Conservation (phyloP, 2,888 invertebrate species). For the Volucella bombylans region DNA sequence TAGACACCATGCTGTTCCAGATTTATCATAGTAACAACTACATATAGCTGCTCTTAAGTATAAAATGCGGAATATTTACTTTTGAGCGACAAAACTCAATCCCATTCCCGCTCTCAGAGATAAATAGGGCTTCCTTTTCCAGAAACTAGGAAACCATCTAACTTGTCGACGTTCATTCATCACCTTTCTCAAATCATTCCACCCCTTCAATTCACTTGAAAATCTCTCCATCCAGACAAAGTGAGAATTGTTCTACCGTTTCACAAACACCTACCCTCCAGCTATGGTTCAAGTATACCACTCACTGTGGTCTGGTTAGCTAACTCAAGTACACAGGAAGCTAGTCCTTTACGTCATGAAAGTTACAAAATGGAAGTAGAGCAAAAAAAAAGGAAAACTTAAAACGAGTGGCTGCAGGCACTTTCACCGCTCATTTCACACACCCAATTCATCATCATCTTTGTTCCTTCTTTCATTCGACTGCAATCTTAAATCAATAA, state of each 20-base stretch:
- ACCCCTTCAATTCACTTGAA: constrained; percentile 22
- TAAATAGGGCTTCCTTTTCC: background rate
- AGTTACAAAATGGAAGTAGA: background rate
- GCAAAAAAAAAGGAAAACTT: constrained; percentile 16
- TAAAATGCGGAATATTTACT: too few relatives aligned
- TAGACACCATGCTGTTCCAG: too few relatives aligned
- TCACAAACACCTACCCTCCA: constrained; percentile 47
- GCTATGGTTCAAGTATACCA: constrained; percentile 66
- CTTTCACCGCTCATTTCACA: constrained; percentile 62
- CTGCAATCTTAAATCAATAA: constrained; percentile 63
- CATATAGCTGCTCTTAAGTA: too few relatives aligned
- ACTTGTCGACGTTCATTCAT: background rate
- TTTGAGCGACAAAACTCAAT: too few relatives aligned
- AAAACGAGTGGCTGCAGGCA: constrained; percentile 68
- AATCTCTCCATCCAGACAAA: constrained; percentile 57
- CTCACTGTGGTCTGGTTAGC: constrained; percentile 73
- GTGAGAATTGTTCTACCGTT: constrained; percentile 47
- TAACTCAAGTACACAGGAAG: constrained; percentile 70
- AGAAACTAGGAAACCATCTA: background rate
- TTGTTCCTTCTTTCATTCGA: constrained; percentile 20
- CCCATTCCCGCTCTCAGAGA: too few relatives aligned
- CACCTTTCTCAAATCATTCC: constrained; percentile 2
- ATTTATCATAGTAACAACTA: too few relatives aligned
- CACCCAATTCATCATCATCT: constrained; percentile 61
- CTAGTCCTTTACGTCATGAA: constrained; percentile 43